phyloP scores from a whole-genome alignment of 2,888 invertebrate genomes.

The Lamellibrachia satsuma region DNA sequence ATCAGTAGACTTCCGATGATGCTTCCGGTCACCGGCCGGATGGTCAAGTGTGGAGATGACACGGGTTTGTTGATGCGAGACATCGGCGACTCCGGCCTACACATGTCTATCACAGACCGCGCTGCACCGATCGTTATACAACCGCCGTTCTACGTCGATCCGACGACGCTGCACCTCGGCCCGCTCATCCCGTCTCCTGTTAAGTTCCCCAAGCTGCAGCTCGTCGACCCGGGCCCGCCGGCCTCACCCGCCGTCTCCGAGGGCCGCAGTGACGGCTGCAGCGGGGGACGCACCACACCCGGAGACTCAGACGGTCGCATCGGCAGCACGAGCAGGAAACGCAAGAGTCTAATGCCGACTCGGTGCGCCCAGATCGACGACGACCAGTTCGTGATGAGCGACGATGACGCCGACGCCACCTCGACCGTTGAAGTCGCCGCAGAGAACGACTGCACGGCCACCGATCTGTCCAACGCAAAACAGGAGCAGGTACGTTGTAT shows the following conservation, averaged over 20 bases:
- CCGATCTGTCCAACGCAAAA: conserved; percentile 24
- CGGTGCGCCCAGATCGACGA: conserved; percentile 53
- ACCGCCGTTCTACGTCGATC: conserved; percentile 29
- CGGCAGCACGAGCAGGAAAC: conserved; percentile 31
- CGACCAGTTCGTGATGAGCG: conserved; percentile 47
- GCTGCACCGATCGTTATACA: conserved; percentile 23
- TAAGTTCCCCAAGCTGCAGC: conserved; percentile 52
- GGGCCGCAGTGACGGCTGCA: background rate
- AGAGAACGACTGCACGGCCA: background rate
- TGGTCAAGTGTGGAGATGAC: conserved; percentile 39
- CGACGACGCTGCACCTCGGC: background rate
- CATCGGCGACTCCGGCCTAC: background rate
- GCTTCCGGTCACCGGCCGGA: conserved; percentile 13
- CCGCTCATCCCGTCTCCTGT: conserved; percentile 47
- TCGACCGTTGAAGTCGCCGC: background rate
- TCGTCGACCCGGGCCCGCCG: background rate
- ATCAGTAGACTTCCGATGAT: conserved; percentile 10
- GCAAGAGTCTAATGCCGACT: conserved; percentile 60
- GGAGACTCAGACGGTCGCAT: conserved; percentile 7
- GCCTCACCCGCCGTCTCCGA: background rate
- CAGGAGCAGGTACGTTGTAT: conserved; percentile 27
- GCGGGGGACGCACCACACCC: background rate
- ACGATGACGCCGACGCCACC: conserved; percentile 47
- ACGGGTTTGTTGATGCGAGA: conserved; percentile 78
- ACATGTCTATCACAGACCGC: background rate